phyloP scores from a whole-genome alignment of 2,888 invertebrate genomes.

The Scotopteryx bipunctaria region DNA sequence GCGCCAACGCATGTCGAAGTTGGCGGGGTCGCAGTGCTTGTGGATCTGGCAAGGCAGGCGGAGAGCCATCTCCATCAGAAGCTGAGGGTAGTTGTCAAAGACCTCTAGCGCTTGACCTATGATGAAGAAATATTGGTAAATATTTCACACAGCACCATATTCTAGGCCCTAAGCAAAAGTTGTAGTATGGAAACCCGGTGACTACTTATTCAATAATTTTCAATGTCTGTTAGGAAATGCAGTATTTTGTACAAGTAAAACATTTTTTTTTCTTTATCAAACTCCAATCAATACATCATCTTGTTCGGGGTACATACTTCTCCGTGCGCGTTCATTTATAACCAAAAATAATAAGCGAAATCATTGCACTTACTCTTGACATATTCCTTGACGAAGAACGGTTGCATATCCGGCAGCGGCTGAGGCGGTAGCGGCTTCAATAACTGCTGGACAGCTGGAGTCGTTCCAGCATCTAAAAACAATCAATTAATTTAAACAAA shows the following conservation, averaged over 20 bases:
- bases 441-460: constrained; percentile 86
- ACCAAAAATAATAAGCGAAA: too few relatives aligned
- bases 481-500: constrained; percentile 3
- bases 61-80: constrained; percentile 97
- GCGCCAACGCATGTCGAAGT: constrained; percentile 88
- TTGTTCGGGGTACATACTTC: too few relatives aligned
- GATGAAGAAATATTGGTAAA: constrained; percentile 9
- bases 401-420: constrained; percentile 96
- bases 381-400: constrained; percentile 96
- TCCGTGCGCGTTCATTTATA: too few relatives aligned
- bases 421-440: constrained; percentile 92
- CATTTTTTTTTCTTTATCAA: too few relatives aligned
- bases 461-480: constrained; percentile 52
- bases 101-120: constrained; percentile 95
- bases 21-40: constrained; percentile 87
- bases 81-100: constrained; percentile 95
- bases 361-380: constrained; percentile 90
- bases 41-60: constrained; percentile 97
- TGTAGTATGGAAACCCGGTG: too few relatives aligned
- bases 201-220: too few relatives aligned
- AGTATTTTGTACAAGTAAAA: too few relatives aligned
- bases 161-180: too few relatives aligned
- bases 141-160: too few relatives aligned
- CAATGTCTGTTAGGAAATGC: too few relatives aligned
- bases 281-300: too few relatives aligned